Evolutionary conservation across 2,797 vertebrate species (phyloP).

Genomic region (Telmatherina bonti): DNA sequence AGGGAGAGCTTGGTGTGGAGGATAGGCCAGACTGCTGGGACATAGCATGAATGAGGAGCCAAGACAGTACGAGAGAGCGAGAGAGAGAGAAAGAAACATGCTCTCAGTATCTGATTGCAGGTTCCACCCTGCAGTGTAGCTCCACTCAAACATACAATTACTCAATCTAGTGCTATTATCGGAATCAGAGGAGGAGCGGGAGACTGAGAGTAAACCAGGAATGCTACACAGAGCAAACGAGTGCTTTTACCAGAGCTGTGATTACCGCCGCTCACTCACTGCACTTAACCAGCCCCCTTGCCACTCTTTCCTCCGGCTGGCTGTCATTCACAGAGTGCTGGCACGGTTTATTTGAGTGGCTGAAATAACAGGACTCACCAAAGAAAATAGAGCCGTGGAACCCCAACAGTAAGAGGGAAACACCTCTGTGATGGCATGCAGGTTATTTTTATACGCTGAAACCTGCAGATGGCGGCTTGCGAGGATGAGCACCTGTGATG

Average conservation of each 20-base stretch:
- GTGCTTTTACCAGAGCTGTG: conserved; percentile 84
- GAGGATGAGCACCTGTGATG: not conserved
- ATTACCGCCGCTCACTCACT: conserved; percentile 81
- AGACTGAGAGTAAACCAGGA: conserved; percentile 61
- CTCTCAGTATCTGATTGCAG: conserved; percentile 82
- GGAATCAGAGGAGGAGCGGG: conserved; percentile 67
- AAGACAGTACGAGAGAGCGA: conserved; percentile 30
- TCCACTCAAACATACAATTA: conserved; percentile 86
- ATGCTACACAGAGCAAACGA: conserved; percentile 69
- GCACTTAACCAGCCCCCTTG: conserved; percentile 82
- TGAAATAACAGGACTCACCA: conserved; percentile 75
- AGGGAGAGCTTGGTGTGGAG: conserved; percentile 59
- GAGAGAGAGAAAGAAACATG: conserved; percentile 44
- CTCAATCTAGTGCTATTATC: conserved; percentile 86
- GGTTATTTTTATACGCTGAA: conserved; percentile 19
- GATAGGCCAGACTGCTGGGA: conserved; percentile 61
- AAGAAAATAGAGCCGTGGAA: conserved; percentile 63
- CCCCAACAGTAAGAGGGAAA: conserved; percentile 63
- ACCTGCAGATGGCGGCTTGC: conserved; percentile 2
- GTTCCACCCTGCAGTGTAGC: conserved; percentile 80
- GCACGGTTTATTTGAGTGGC: conserved; percentile 68
- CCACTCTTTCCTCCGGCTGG: conserved; percentile 60
- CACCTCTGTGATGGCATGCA: conserved; percentile 59
- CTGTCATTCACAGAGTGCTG: conserved; percentile 74
- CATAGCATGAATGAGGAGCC: conserved; percentile 68